Percentiles rank a stretch among this genome's conserved stretches.
phyloP scores from a whole-genome alignment of 2,797 vertebrate species.

The Saguinus oedipus region DNA sequence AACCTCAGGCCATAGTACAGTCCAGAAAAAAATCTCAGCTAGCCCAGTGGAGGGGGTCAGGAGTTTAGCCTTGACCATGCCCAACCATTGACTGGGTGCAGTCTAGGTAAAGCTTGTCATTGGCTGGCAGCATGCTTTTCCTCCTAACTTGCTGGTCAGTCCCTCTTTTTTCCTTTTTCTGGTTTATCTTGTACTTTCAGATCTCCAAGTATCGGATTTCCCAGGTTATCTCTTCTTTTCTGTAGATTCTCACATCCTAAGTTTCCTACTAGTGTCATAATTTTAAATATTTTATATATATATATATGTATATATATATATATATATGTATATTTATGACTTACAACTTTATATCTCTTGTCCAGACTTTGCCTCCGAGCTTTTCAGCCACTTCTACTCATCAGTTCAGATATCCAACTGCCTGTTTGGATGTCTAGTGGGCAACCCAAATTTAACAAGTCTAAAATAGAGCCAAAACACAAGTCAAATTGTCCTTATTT shows the following conservation, averaged over 20 bases:
- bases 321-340: neutral
- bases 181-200: neutral
- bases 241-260: neutral
- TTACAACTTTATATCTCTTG: neutral
- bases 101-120: neutral
- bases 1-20: neutral
- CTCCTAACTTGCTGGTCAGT: neutral
- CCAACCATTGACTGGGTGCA: neutral
- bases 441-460: neutral
- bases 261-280: neutral
- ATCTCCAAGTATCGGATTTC: neutral
- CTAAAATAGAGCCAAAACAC: neutral
- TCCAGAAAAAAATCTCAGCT: neutral
- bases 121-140: neutral
- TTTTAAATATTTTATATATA: neutral
- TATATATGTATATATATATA: neutral
- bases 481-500: neutral
- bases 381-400: neutral
- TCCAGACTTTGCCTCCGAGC: neutral
- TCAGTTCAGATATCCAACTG: neutral
- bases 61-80: rapidly evolving
- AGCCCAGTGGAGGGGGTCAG: neutral
- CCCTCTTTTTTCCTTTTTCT: neutral
- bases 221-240: neutral
- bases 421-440: neutral